Evolutionary conservation across 2,113 vertebrate genomes (phyloP).

Genomic region (Panurus biarmicus): DNA sequence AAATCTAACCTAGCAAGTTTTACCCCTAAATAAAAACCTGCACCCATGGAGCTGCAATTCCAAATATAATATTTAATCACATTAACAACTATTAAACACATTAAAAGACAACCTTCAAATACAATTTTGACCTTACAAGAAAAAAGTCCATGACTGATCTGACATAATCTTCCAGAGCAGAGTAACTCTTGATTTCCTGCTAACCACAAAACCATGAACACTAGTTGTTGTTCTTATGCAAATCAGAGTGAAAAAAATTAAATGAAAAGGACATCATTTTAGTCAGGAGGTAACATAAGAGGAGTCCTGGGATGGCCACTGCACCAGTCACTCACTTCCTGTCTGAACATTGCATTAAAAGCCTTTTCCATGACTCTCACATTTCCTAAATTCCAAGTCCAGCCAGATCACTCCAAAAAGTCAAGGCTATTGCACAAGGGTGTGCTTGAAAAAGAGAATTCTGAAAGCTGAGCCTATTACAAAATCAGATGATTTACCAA

Average conservation of each 20-base stretch:
- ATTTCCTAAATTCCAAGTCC: constrained; percentile 46
- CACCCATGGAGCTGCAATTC: neutral
- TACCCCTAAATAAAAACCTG: neutral
- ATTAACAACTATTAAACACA: neutral
- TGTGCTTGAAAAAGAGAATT: neutral
- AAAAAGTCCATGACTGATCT: neutral
- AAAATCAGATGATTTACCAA: constrained; percentile 42
- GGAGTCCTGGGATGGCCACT: neutral
- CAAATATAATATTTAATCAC: neutral
- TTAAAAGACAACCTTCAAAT: neutral
- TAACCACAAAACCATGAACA: neutral
- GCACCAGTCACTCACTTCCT: constrained; percentile 17
- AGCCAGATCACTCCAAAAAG: neutral
- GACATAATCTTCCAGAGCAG: neutral
- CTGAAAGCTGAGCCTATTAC: neutral
- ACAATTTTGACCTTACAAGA: neutral
- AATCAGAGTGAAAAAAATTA: neutral
- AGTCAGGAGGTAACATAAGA: neutral
- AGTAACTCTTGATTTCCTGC: neutral
- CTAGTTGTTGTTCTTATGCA: neutral
- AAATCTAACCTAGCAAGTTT: neutral
- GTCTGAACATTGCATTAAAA: neutral
- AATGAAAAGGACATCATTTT: neutral
- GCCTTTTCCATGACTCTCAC: constrained; percentile 9
- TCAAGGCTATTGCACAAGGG: constrained; percentile 42